A percentile compares a stretch with the other conserved stretches of the same genome.
phyloP scores from a whole-genome alignment of 2,113 vertebrate species.

The Fregata magnificens region DNA sequence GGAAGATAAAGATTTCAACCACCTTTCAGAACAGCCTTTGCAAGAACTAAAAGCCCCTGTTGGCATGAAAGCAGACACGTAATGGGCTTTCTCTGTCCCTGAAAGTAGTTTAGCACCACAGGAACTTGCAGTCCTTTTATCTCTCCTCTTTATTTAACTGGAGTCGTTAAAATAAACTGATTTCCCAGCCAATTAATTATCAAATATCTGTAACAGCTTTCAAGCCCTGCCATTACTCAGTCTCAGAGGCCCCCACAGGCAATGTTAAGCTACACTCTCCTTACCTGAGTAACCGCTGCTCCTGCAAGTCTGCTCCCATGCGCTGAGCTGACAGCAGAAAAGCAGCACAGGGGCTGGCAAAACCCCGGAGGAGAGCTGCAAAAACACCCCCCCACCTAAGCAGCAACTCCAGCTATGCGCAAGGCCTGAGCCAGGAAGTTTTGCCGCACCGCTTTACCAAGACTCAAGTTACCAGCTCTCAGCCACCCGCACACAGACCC shows the following conservation, averaged over 20 bases:
- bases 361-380: neutral
- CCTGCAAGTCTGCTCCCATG: neutral
- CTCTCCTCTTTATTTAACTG: slow-evolving; percentile 62
- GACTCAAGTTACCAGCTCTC: neutral
- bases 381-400: neutral
- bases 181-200: slow-evolving; percentile 58
- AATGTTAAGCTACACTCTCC: neutral
- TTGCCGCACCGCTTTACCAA: accelerated
- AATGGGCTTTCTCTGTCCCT: slow-evolving; percentile 21
- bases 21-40: slow-evolving; percentile 25
- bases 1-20: slow-evolving; percentile 36
- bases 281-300: slow-evolving; percentile 25
- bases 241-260: slow-evolving; percentile 24
- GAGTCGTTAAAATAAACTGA: slow-evolving; percentile 59
- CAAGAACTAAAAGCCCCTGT: neutral
- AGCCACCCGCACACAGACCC: accelerated
- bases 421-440: neutral
- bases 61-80: slow-evolving; percentile 31
- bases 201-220: slow-evolving; percentile 66
- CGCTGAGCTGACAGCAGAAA: neutral
- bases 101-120: slow-evolving; percentile 30
- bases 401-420: accelerated
- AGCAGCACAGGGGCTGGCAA: neutral
- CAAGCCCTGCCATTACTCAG: slow-evolving; percentile 33
- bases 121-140: slow-evolving; percentile 38